Evolutionary conservation across 2,888 invertebrate species (phyloP).

Genomic region (Hecatera dysodea): DNA sequence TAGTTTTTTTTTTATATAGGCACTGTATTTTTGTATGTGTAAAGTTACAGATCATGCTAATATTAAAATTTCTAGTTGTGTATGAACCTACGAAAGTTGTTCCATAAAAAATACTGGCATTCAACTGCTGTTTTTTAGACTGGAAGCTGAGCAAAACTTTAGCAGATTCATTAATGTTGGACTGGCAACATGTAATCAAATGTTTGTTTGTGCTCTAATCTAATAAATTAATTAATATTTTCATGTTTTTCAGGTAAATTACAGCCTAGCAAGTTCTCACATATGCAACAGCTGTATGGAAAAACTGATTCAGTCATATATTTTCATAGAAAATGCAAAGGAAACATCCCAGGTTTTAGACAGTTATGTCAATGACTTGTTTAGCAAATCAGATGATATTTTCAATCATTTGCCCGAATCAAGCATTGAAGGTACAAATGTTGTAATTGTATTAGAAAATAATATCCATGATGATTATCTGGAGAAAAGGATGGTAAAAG

Average conservation of each 20-base stretch:
- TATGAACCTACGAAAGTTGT: no score
- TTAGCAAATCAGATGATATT: conserved; percentile 45
- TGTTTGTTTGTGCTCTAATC: no score
- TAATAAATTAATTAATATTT: neutral
- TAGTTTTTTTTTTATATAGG: no score
- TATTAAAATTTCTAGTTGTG: no score
- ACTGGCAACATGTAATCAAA: no score
- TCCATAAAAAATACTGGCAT: no score
- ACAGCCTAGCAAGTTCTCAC: conserved; percentile 19
- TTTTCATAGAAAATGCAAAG: conserved; percentile 47
- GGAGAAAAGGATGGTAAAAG: neutral
- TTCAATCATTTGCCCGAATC: conserved; percentile 25
- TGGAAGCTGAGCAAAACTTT: no score
- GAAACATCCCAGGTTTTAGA: conserved; percentile 32
- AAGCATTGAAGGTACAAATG: conserved; percentile 35
- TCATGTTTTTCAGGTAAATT: conserved; percentile 39
- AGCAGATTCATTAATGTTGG: no score
- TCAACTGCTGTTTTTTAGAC: no score
- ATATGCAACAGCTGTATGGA: conserved; percentile 55
- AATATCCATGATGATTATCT: neutral
- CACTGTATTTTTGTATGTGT: no score
- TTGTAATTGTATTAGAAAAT: conserved; percentile 53
- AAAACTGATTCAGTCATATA: conserved; percentile 49
- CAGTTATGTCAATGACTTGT: conserved; percentile 39
- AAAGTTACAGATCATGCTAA: no score